A percentile compares a stretch with the other conserved stretches of the same genome.
Evolutionary conservation across 2,797 vertebrate genomes (phyloP).

Genomic region (Balearica regulorum): DNA sequence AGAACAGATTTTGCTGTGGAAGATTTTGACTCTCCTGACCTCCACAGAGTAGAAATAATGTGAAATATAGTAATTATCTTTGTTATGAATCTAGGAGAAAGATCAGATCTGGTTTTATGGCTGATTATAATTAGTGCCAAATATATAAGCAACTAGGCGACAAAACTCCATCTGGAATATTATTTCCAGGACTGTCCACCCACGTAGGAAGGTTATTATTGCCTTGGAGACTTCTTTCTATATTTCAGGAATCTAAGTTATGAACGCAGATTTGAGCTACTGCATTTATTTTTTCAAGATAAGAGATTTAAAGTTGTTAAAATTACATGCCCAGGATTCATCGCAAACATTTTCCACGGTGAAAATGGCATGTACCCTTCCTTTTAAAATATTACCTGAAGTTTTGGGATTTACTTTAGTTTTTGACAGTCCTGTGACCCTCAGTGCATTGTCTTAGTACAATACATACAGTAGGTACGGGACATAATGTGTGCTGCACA

Average conservation of each 20-base stretch:
- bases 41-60: not conserved
- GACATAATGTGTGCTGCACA: not conserved
- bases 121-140: constrained; percentile 35
- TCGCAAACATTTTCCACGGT: not conserved
- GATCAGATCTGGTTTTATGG: not conserved
- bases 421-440: not conserved
- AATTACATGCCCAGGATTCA: not conserved
- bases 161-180: constrained; percentile 39
- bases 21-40: not conserved
- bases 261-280: not conserved
- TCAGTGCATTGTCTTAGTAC: too few species aligned
- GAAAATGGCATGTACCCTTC: not conserved
- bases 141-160: not conserved
- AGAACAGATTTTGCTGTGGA: not conserved
- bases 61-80: not conserved
- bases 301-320: not conserved
- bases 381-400: not conserved
- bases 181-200: constrained; percentile 25
- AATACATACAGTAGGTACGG: accelerated
- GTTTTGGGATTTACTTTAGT: not conserved
- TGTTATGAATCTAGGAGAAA: not conserved
- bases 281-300: not conserved
- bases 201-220: constrained; percentile 20
- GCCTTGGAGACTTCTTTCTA: not conserved
- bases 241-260: constrained; percentile 17